These are phyloP conservation scores for Actinostola sp. DNA, from an alignment of 92 coral and sea anemone genomes.

Conservation along the genomic window DNA sequence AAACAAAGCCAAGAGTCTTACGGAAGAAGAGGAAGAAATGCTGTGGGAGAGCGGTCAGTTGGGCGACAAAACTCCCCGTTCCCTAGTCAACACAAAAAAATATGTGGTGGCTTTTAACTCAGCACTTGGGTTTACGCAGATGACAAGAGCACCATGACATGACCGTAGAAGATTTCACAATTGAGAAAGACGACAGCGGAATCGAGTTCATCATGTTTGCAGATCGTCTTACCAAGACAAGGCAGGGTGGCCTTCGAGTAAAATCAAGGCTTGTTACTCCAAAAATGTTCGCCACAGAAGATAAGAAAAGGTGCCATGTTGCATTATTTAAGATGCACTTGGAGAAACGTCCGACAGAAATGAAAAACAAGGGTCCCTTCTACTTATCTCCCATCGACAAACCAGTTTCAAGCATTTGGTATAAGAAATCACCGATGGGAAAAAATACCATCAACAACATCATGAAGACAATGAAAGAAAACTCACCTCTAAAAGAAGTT, in stretches of 20 bases:
- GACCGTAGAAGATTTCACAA: conserved; percentile 10
- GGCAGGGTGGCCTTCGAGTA: conserved; percentile 32
- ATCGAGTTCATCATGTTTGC: conserved; percentile 20
- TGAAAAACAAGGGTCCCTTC: conserved; percentile 42
- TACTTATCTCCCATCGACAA: conserved; percentile 45
- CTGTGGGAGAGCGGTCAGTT: conserved; percentile 34
- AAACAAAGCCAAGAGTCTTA: conserved; percentile 46
- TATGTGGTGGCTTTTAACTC: conserved; percentile 48
- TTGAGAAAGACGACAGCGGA: conserved; percentile 24
- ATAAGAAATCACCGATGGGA: conserved; percentile 51
- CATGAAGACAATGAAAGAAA: conserved; percentile 33
- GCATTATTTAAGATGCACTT: conserved; percentile 34
- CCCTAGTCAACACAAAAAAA: conserved; percentile 38
- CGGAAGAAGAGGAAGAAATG: conserved; percentile 42
- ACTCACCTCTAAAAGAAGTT: conserved; percentile 13
- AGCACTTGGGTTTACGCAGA: conserved; percentile 42
- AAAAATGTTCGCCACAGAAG: conserved; percentile 46
- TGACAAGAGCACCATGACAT: conserved; percentile 56
- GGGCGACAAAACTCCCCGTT: conserved; percentile 7
- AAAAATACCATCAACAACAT: conserved; percentile 34
- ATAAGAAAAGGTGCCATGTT: conserved; percentile 19
- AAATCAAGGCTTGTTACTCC: conserved; percentile 35
- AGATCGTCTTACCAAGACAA: conserved; percentile 45
- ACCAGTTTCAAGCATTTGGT: conserved; percentile 34
- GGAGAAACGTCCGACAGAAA: conserved; percentile 33